Percentiles rank a stretch among this genome's conserved stretches.
Evolutionary conservation across 1,140 invertebrate species (phyloP).

Genomic region (Nasonia longicornis): DNA sequence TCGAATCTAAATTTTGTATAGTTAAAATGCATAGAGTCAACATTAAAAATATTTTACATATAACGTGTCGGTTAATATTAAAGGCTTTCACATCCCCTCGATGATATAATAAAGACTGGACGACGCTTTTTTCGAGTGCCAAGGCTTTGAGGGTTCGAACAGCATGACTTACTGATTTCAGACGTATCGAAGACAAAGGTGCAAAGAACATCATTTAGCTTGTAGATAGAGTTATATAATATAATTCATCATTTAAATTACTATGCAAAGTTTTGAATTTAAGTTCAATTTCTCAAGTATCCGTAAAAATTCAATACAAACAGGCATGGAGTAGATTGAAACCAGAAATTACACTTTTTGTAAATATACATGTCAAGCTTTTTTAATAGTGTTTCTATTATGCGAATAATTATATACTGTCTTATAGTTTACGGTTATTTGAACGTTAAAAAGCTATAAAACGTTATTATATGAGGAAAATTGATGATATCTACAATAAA

Average conservation of each 20-base stretch:
- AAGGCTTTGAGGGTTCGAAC: slow-evolving; percentile 35
- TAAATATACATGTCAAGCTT: background rate
- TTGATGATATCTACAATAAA: background rate
- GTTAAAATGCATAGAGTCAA: too few species aligned
- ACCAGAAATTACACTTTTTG: background rate
- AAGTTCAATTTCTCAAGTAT: background rate
- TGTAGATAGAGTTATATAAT: slow-evolving; percentile 31
- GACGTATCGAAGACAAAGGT: slow-evolving; percentile 21
- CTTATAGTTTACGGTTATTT: background rate
- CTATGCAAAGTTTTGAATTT: background rate
- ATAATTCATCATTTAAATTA: background rate
- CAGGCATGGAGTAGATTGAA: too few species aligned
- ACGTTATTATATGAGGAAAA: background rate
- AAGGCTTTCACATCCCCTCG: slow-evolving; percentile 16
- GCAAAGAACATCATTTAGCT: slow-evolving; percentile 22
- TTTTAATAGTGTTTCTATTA: background rate
- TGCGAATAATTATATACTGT: background rate
- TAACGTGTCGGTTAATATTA: background rate
- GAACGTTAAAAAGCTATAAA: background rate
- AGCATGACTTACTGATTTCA: background rate
- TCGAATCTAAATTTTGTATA: too few species aligned
- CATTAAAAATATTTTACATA: background rate
- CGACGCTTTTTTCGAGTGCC: slow-evolving; percentile 44
- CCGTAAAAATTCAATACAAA: background rate
- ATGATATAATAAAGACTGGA: slow-evolving; percentile 39